Conservation (phyloP, 2,888 invertebrate species). For the Carterocephalus palaemon region DNA sequence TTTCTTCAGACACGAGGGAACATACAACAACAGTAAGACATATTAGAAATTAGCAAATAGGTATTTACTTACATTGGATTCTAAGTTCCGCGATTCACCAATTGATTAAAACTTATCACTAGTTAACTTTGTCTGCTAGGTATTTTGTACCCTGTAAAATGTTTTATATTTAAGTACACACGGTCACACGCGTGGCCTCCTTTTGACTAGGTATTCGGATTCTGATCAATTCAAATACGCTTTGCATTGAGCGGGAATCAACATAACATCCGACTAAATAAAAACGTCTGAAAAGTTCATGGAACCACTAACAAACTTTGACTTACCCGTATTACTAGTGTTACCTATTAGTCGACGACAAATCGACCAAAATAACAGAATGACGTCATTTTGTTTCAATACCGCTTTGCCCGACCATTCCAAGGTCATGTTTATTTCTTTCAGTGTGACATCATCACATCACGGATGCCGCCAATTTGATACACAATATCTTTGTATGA, state of each 20-base stretch:
- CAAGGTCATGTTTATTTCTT: constrained; percentile 49
- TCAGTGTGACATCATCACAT: constrained; percentile 39
- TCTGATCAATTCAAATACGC: constrained; percentile 35
- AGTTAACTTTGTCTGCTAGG: background rate
- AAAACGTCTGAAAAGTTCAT: constrained; percentile 24
- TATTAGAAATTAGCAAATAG: too few species aligned
- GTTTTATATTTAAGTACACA: constrained; percentile 7
- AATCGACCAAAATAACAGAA: constrained; percentile 57
- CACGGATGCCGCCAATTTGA: constrained; percentile 6
- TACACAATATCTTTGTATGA: constrained; percentile 1
- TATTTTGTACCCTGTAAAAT: background rate
- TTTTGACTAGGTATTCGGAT: constrained; percentile 32
- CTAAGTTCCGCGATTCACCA: too few species aligned
- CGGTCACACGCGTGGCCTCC: constrained; percentile 18
- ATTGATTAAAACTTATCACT: constrained; percentile 1
- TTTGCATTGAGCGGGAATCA: constrained; percentile 44
- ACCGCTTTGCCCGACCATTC: constrained; percentile 37
- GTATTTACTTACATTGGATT: too few species aligned
- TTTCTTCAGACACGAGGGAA: too few species aligned
- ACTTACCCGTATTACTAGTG: too few species aligned
- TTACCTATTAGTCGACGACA: constrained; percentile 36
- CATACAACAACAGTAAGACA: too few species aligned
- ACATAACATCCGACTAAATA: constrained; percentile 32
- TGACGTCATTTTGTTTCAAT: constrained; percentile 51
- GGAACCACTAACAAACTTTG: too few species aligned